phyloP scores from a whole-genome alignment of 2,113 vertebrate species.

The Chascanopsetta lugubris region DNA sequence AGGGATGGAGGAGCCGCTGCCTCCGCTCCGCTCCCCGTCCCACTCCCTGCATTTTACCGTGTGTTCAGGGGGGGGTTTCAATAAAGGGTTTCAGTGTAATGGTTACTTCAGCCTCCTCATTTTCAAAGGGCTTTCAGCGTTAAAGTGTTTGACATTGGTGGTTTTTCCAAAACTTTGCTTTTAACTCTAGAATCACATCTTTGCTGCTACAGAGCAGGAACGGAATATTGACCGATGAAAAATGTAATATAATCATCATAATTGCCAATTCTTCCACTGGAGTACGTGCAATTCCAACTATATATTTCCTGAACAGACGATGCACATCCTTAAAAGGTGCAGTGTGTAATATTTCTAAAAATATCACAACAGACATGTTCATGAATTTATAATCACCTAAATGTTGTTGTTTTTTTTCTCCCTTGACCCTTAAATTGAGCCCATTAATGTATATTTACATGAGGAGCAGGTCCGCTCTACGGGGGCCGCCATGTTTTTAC shows the following conservation, averaged over 20 bases:
- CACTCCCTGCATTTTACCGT: slow-evolving; percentile 76
- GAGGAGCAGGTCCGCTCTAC: no score
- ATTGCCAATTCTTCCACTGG: slow-evolving; percentile 21
- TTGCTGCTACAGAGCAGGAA: slow-evolving; percentile 14
- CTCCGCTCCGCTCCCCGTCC: slow-evolving; percentile 58
- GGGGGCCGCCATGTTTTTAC: no score
- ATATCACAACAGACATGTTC: no score
- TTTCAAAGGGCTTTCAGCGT: slow-evolving; percentile 45
- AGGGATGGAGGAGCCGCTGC: slow-evolving; percentile 58
- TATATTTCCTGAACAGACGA: not conserved
- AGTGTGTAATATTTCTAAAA: no score
- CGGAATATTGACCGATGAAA: slow-evolving; percentile 1
- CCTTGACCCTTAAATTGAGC: no score
- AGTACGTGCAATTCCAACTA: not conserved
- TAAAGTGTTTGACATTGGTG: slow-evolving; percentile 67
- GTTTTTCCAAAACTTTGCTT: slow-evolving; percentile 52
- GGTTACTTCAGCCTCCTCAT: slow-evolving; percentile 36
- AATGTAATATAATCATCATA: slow-evolving; percentile 22
- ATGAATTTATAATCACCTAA: no score
- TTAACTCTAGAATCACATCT: slow-evolving; percentile 28
- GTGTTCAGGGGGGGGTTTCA: slow-evolving; percentile 72
- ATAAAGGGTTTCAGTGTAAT: slow-evolving; percentile 76
- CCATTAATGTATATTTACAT: no score
- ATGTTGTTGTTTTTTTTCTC: no score
- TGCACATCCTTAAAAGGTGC: no score